Evolutionary conservation across 2,888 invertebrate species (phyloP).

Genomic region (Kryphioiulus occultus): DNA sequence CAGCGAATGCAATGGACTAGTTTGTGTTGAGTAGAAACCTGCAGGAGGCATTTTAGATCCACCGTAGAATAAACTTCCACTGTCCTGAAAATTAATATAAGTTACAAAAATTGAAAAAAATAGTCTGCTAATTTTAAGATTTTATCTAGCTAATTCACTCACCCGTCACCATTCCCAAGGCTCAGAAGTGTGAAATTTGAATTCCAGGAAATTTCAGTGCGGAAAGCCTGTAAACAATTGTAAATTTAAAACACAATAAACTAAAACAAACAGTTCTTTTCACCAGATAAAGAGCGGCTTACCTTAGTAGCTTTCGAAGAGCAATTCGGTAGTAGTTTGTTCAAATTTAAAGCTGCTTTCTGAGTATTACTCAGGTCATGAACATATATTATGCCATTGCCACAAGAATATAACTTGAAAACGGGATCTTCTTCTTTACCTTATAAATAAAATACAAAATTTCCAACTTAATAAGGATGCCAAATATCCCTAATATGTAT

Average conservation of each 20-base stretch:
- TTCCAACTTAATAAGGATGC: too few species aligned
- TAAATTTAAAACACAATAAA: not conserved
- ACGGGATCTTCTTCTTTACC: not conserved
- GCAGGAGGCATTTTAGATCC: conserved; percentile 58
- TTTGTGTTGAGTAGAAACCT: conserved; percentile 61
- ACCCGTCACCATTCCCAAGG: conserved; percentile 72
- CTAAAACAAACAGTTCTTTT: too few species aligned
- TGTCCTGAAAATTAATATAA: conserved; percentile 58
- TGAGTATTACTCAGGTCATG: conserved; percentile 58
- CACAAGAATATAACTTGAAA: conserved; percentile 69
- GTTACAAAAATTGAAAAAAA: too few species aligned
- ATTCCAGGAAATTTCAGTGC: conserved; percentile 70
- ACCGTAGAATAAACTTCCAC: conserved; percentile 61
- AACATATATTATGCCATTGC: conserved; percentile 67
- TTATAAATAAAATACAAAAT: not conserved
- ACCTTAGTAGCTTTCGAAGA: not conserved
- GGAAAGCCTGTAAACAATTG: conserved; percentile 54
- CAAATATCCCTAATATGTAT: too few species aligned
- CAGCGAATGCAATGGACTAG: conserved; percentile 72
- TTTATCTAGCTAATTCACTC: conserved; percentile 58
- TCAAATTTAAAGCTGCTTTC: conserved; percentile 59
- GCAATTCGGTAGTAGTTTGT: conserved; percentile 51
- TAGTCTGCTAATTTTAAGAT: too few species aligned
- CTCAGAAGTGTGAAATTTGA: conserved; percentile 69
- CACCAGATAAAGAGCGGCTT: too few species aligned